Evolutionary conservation across 2,888 invertebrate species (phyloP).

Genomic region (Trilocha varians): DNA sequence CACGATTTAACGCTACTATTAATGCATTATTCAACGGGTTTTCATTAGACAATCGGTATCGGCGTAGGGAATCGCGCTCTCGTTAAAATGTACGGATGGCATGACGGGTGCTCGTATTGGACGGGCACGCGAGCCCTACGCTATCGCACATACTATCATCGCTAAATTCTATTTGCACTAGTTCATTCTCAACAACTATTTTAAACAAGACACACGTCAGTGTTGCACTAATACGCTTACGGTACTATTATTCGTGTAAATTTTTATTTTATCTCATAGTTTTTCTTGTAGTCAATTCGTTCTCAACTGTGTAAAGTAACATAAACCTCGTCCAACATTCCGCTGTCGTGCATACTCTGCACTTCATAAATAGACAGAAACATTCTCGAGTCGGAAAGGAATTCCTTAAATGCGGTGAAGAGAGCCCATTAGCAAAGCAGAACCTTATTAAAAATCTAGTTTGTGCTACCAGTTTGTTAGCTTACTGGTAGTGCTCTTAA

Average conservation of each 20-base stretch:
- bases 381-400: conserved; percentile 9
- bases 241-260: neutral
- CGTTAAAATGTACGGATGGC: conserved; percentile 71
- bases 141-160: conserved; percentile 15
- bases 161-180: conserved; percentile 11
- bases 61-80: conserved; percentile 63
- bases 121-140: conserved; percentile 9
- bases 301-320: neutral
- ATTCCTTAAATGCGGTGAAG: conserved; percentile 29
- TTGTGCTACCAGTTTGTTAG: conserved; percentile 50
- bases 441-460: conserved; percentile 49
- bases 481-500: conserved; percentile 39
- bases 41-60: conserved; percentile 69
- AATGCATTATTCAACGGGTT: conserved; percentile 73
- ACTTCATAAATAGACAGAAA: neutral
- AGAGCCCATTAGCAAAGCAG: conserved; percentile 44
- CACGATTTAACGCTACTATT: conserved; percentile 72
- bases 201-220: conserved; percentile 10
- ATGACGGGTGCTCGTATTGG: conserved; percentile 65
- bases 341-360: neutral
- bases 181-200: conserved; percentile 7
- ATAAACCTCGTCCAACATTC: neutral
- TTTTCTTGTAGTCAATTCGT: neutral
- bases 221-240: conserved; percentile 1
- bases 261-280: neutral